Conservation (phyloP, 2,888 invertebrate species). For the Thysanoteuthis rhombus region DNA sequence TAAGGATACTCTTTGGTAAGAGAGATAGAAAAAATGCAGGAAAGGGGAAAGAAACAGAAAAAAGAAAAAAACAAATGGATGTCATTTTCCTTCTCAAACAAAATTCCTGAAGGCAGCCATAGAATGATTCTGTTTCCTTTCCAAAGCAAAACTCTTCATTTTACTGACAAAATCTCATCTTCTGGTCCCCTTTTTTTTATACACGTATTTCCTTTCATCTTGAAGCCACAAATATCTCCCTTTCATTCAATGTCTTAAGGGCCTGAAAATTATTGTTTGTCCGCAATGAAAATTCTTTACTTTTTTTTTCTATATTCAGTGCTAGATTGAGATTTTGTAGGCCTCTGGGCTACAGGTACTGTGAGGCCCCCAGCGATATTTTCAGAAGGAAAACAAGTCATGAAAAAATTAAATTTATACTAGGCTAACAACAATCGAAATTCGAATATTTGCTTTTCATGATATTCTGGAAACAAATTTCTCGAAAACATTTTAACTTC, state of each 20-base stretch:
- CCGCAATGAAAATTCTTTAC: not conserved
- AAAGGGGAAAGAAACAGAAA: not conserved
- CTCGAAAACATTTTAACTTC: too few species aligned
- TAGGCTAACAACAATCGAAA: too few species aligned
- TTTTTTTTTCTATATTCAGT: too few species aligned
- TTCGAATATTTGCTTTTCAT: too few species aligned
- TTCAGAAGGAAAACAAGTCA: too few species aligned
- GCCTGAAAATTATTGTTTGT: not conserved
- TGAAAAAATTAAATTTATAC: too few species aligned
- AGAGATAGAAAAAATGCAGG: not conserved
- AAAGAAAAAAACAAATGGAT: not conserved
- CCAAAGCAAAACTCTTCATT: not conserved
- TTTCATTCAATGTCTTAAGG: constrained; percentile 12
- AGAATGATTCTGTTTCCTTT: not conserved
- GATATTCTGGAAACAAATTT: too few species aligned
- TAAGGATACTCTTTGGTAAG: not conserved
- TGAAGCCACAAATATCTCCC: not conserved
- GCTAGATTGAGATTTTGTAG: too few species aligned
- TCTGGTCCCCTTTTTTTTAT: not conserved
- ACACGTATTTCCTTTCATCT: not conserved
- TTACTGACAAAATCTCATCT: not conserved
- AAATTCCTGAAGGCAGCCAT: not conserved
- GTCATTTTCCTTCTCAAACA: not conserved
- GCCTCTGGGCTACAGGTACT: too few species aligned
- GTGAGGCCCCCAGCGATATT: too few species aligned